Percentiles rank a stretch among this genome's conserved stretches.
Conservation (phyloP, 2,113 vertebrate species). For the Delphinus delphis region DNA sequence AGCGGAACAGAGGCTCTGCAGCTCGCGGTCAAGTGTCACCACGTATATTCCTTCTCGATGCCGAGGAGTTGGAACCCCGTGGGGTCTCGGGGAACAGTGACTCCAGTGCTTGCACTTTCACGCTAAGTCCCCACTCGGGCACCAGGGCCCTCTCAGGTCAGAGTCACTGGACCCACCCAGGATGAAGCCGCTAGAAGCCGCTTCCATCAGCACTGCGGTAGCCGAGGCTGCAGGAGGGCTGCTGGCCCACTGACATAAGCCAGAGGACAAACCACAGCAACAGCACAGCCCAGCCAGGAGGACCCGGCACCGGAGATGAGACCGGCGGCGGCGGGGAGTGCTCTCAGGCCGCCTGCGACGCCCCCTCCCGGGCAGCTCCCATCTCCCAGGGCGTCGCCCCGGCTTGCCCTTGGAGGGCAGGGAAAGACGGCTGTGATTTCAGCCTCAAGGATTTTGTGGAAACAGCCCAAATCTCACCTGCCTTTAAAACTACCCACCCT, state of each 20-base stretch:
- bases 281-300: neutral
- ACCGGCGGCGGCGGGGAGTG: neutral
- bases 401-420: neutral
- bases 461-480: neutral
- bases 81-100: neutral
- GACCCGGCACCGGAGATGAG: neutral
- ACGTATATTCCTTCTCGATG: neutral
- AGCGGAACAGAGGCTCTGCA: neutral
- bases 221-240: too few species aligned
- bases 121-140: neutral
- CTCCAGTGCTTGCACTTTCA: too few species aligned
- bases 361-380: too few species aligned
- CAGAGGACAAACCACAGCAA: too few species aligned
- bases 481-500: neutral
- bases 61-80: fast-evolving
- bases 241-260: neutral
- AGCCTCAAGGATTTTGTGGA: neutral
- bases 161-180: neutral
- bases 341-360: too few species aligned
- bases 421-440: neutral
- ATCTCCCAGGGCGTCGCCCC: too few species aligned
- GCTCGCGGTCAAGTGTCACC: neutral
- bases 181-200: neutral
- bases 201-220: neutral
- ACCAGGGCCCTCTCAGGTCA: neutral